Base-by-base conservation (phyloP, 2,888 invertebrate species). In the Pocota personata region DNA sequence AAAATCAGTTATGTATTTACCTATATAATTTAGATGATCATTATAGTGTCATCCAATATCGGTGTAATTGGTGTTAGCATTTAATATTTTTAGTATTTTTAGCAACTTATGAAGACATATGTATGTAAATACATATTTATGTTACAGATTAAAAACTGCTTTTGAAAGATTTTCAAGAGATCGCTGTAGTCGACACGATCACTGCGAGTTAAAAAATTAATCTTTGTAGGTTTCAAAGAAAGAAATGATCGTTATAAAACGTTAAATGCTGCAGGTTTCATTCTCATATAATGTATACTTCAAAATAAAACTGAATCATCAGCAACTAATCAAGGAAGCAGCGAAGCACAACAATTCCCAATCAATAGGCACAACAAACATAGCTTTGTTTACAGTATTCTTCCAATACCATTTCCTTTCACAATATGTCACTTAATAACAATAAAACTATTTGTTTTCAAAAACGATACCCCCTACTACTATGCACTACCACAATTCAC, bases 361-460 rank as follows among this genome's bases (percentile, higher is more conserved):
- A 50, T 58, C 66, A 76, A 76, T 50, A 58, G 48, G 30, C 16
- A 76, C 37, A 76, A 67, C 37, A 58, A 76, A 48, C 57, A 30
- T 24, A 1, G n/a, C 24, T 7, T 46, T 66, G 55, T 76, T 66
- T 48, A 24, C 16, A 27, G 10, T 48, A n/a, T 14, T 5, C 64
- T 48, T 24, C 14, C 37, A 21, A 58, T 12, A 16, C 14, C 32
- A 8, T 7, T 8, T 30, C n/a, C n/a, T 66, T 40, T 4, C 30
- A 19, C 32, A 75, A 58, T 37, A 30, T 60, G 67, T 37, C 77
- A 60, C 58, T 57, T 43, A 1, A 46, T 46, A 21, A 60, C n/a
- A 48, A 16, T n/a, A 52, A 69, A 71, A 40, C 30, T 69, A 69
- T 75, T 79, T 58, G 55, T 69, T 64, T 75, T 82, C 14, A 30